phyloP scores from a whole-genome alignment of 2,113 vertebrate species.

The Anolis sagrei region DNA sequence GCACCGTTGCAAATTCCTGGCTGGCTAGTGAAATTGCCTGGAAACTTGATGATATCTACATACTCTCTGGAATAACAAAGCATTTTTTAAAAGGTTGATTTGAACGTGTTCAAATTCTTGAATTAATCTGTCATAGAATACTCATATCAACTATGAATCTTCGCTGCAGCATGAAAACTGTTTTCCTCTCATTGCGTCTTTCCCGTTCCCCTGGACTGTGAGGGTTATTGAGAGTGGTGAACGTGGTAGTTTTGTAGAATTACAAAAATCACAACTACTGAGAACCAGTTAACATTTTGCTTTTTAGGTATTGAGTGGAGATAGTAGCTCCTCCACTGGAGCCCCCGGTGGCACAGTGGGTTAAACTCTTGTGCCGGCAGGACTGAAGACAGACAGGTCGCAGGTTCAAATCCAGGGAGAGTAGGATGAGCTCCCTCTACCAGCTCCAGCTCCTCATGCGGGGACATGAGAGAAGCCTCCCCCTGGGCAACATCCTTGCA shows the following conservation, averaged over 20 bases:
- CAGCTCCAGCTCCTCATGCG: no score
- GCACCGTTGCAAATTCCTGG: not conserved
- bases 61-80: no score
- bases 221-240: not conserved
- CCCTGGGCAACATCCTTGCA: no score
- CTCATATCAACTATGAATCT: not conserved
- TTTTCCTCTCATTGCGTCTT: not conserved
- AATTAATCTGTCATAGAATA: not conserved
- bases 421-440: no score
- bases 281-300: not conserved
- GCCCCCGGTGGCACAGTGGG: no score
- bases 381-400: no score
- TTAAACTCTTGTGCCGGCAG: no score
- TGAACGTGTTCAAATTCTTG: not conserved
- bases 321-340: no score
- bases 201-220: no score
- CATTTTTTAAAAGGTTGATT: not conserved
- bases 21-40: not conserved
- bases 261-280: not conserved
- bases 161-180: not conserved
- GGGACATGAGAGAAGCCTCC: no score
- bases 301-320: no score
- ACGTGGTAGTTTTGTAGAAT: not conserved
- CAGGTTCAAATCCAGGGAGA: no score
- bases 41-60: not conserved